A percentile compares a stretch with the other conserved stretches of the same genome.
Evolutionary conservation across 2,113 vertebrate species (phyloP).

Genomic region (Phoenicopterus ruber): DNA sequence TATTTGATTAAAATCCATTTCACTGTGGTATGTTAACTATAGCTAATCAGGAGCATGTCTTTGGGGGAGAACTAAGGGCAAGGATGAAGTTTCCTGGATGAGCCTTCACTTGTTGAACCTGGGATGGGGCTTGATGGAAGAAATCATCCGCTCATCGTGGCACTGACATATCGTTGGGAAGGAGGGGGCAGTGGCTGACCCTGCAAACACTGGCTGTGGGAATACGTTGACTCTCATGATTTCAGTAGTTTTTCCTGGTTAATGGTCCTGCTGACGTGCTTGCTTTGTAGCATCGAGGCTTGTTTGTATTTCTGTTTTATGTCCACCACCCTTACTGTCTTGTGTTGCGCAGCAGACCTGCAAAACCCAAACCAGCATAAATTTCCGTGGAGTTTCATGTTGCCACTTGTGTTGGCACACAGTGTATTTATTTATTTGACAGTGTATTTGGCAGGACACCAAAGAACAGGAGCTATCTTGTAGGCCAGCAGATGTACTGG

Average conservation of each 20-base stretch:
- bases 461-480: not conserved
- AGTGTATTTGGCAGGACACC: constrained; percentile 6
- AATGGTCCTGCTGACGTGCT: not conserved
- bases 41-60: fast-evolving
- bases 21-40: fast-evolving
- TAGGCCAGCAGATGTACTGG: not conserved
- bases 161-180: not conserved
- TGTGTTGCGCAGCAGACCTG: not conserved
- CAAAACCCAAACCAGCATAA: not conserved
- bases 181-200: not conserved
- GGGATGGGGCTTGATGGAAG: not conserved
- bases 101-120: not conserved
- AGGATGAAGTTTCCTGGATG: not conserved
- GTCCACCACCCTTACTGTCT: not conserved
- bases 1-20: not conserved
- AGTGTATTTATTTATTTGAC: not conserved
- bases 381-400: fast-evolving
- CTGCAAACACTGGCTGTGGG: not conserved
- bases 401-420: not conserved
- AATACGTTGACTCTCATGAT: not conserved
- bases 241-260: not conserved
- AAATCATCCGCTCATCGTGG: fast-evolving
- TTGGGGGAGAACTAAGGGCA: not conserved
- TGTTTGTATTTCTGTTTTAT: not conserved
- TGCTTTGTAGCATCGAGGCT: not conserved